These are phyloP conservation scores for Hydropsyche betteni DNA, from an alignment of 2,888 invertebrate genomes.

Conservation along the genomic window DNA sequence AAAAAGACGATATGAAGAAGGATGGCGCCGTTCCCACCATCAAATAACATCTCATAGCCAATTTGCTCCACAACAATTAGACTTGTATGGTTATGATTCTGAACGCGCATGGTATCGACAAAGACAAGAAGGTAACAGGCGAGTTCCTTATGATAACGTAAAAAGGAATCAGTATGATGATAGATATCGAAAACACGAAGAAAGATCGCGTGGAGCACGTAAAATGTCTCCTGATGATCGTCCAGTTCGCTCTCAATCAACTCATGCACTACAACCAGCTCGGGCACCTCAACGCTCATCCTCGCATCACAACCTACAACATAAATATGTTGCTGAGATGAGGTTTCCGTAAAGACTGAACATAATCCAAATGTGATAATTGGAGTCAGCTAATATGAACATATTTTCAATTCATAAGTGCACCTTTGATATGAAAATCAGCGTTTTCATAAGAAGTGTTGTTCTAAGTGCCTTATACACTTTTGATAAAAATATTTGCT, in stretches of 20 bases:
- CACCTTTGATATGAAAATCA: background rate
- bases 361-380: background rate
- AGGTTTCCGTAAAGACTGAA: conserved; percentile 66
- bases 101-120: conserved; percentile 67
- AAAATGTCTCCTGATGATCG: conserved; percentile 53
- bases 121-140: conserved; percentile 60
- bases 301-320: conserved; percentile 72
- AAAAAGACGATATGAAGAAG: conserved; percentile 71
- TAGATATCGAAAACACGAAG: conserved; percentile 60
- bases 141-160: conserved; percentile 60
- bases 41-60: conserved; percentile 63
- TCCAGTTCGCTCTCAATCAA: conserved; percentile 69
- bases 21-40: conserved; percentile 74
- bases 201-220: conserved; percentile 59
- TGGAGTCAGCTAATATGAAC: background rate
- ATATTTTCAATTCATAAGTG: conserved; percentile 9
- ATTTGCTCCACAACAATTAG: conserved; percentile 72
- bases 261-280: conserved; percentile 70
- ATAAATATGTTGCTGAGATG: conserved; percentile 72
- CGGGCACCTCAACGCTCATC: conserved; percentile 67
- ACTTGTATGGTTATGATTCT: conserved; percentile 73
- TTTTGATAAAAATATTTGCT: background rate
- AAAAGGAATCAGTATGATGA: conserved; percentile 57
- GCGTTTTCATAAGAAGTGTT: background rate
- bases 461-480: conserved; percentile 22